Conservation (phyloP, 2,113 vertebrate species). For the Caretta caretta region DNA sequence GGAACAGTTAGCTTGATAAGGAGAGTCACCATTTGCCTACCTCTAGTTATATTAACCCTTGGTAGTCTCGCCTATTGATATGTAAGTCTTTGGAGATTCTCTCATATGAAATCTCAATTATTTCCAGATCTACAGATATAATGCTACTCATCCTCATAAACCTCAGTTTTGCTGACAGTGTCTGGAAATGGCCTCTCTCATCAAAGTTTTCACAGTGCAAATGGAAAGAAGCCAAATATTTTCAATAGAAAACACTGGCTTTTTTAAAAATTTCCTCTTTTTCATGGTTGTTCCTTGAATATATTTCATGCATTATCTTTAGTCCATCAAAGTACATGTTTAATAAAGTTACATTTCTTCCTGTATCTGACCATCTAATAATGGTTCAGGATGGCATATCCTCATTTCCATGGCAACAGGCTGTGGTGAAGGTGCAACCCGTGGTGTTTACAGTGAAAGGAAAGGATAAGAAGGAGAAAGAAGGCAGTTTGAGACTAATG, state of each 20-base stretch:
- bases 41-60: not conserved
- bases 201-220: not conserved
- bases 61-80: not conserved
- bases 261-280: not conserved
- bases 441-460: not conserved
- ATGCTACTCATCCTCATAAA: not conserved
- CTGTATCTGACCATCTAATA: not conserved
- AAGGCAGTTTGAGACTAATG: not conserved
- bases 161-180: not conserved
- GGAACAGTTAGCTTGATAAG: not conserved
- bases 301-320: not conserved
- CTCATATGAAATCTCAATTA: not conserved
- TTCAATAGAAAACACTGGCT: not conserved
- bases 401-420: not conserved
- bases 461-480: not conserved
- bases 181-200: not conserved
- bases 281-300: not conserved
- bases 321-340: not conserved
- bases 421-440: not conserved
- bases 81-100: not conserved
- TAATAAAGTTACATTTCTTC: not conserved
- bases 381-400: not conserved
- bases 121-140: not conserved
- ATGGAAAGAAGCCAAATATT: not conserved
- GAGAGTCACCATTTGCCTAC: not conserved